phyloP scores from a whole-genome alignment of 2,797 vertebrate species.

The Urocyon cinereoargenteus region DNA sequence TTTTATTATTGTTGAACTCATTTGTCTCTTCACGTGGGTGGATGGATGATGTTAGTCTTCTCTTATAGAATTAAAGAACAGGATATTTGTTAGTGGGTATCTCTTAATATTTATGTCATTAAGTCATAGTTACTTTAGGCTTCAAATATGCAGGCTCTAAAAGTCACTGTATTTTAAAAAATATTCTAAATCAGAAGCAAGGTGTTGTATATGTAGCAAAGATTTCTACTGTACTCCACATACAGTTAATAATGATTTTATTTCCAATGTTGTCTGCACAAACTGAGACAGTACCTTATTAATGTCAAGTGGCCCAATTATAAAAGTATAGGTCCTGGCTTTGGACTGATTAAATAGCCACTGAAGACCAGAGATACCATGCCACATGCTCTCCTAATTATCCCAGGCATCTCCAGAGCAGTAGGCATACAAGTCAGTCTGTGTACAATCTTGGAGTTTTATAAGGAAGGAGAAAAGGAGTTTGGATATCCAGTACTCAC shows the following conservation, averaged over 20 bases:
- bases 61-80: background rate
- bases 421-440: rapidly evolving
- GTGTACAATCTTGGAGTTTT: background rate
- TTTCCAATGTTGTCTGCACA: background rate
- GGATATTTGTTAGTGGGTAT: background rate
- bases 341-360: background rate
- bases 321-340: background rate
- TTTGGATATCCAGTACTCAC: background rate
- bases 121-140: background rate
- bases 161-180: background rate
- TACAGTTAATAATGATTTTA: background rate
- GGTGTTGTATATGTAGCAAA: background rate
- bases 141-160: background rate
- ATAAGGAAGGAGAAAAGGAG: background rate
- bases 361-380: background rate
- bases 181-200: background rate
- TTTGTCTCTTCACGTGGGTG: background rate
- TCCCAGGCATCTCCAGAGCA: background rate
- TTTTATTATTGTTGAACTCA: background rate
- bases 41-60: background rate
- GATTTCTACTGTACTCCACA: background rate
- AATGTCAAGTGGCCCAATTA: background rate
- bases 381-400: background rate
- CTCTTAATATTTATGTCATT: background rate
- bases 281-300: background rate